Percentiles rank a stretch among this genome's conserved stretches.
Conservation (phyloP, 2,113 vertebrate genomes). For the Dicrurus megarhynchus region DNA sequence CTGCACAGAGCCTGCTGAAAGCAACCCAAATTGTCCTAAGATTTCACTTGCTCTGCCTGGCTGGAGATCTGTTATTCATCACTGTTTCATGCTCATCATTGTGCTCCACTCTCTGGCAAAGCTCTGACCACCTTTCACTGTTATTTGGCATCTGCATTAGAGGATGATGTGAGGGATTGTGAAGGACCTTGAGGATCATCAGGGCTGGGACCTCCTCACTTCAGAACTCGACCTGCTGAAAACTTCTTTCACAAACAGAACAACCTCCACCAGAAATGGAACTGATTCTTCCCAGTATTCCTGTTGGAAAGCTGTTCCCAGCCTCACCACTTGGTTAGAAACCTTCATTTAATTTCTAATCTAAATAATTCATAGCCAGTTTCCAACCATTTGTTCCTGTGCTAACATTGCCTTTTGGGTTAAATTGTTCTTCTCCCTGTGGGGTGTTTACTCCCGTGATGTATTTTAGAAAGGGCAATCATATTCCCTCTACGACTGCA, state of each 20-base stretch:
- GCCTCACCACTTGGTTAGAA: neutral
- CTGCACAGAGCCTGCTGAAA: neutral
- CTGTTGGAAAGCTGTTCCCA: neutral
- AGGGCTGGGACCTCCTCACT: neutral
- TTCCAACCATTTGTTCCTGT: slow-evolving; percentile 32
- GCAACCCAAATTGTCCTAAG: neutral
- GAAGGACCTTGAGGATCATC: neutral
- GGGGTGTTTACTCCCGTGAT: neutral
- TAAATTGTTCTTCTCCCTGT: slow-evolving; percentile 25
- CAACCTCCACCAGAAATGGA: neutral
- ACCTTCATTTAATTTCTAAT: slow-evolving; percentile 5
- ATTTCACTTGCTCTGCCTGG: neutral
- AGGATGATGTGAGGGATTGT: neutral
- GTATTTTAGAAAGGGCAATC: slow-evolving; percentile 49
- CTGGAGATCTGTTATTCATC: neutral
- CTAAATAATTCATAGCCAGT: slow-evolving; percentile 48
- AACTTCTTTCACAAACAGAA: neutral
- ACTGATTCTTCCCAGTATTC: neutral
- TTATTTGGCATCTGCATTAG: neutral
- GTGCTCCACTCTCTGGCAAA: neutral
- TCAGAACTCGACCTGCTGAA: neutral
- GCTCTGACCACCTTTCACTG: neutral
- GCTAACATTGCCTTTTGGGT: slow-evolving; percentile 40
- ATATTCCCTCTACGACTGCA: neutral
- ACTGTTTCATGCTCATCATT: neutral